Evolutionary conservation across 1,140 invertebrate genomes (phyloP).

Genomic region (Macrosteles quadrilineatus): DNA sequence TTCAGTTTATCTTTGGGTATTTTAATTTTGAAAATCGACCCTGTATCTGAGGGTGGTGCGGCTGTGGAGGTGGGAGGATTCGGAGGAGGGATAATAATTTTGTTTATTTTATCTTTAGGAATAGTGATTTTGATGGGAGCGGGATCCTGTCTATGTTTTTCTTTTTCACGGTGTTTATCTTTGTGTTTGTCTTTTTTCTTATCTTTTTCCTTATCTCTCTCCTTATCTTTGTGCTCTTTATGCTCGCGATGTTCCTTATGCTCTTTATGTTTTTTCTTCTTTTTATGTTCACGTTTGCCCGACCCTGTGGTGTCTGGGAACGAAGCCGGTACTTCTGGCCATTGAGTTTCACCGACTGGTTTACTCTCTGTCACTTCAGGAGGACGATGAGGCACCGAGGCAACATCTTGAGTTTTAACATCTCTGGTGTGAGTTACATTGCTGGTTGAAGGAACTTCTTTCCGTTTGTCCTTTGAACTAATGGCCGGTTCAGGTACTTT

Average conservation of each 20-base stretch:
- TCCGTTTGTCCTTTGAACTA: slow-evolving; percentile 27
- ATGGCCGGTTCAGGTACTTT: slow-evolving; percentile 43
- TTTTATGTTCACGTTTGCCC: slow-evolving; percentile 63
- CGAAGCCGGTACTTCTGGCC: not conserved
- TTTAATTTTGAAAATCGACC: slow-evolving; percentile 59
- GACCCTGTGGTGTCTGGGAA: slow-evolving; percentile 21
- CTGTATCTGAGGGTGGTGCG: slow-evolving; percentile 32
- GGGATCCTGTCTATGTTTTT: slow-evolving; percentile 39
- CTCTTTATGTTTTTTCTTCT: slow-evolving; percentile 60
- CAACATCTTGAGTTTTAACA: slow-evolving; percentile 26
- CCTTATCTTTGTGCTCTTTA: slow-evolving; percentile 48
- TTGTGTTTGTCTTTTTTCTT: slow-evolving; percentile 46
- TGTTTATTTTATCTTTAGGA: slow-evolving; percentile 62
- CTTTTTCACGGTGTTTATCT: slow-evolving; percentile 39
- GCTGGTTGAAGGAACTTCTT: slow-evolving; percentile 40
- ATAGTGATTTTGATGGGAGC: slow-evolving; percentile 63
- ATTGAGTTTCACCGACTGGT: too few species aligned
- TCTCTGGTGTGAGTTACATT: too few species aligned
- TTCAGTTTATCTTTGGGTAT: slow-evolving; percentile 61
- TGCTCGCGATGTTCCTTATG: slow-evolving; percentile 56
- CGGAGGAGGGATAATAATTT: slow-evolving; percentile 43
- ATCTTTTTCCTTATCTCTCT: slow-evolving; percentile 46
- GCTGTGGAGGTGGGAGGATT: slow-evolving; percentile 39
- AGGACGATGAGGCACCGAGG: too few species aligned
- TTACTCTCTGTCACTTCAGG: slow-evolving; percentile 28